These are phyloP conservation scores for Epizoanthus illoricatus DNA, from an alignment of 92 coral and sea anemone genomes.

Conservation along the genomic window DNA sequence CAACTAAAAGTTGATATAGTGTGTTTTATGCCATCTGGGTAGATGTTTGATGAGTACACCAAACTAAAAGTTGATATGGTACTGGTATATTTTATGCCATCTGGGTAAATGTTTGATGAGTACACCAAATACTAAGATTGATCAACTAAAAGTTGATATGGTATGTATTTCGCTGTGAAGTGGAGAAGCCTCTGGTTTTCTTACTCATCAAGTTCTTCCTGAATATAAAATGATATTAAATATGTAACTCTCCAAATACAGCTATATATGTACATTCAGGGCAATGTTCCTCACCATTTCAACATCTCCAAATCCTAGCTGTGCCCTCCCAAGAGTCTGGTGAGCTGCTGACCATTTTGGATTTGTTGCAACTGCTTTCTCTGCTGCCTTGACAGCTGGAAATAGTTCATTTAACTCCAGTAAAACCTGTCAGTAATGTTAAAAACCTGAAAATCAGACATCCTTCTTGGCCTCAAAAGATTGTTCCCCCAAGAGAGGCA, in stretches of 20 bases:
- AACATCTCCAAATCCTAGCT: slow-evolving; percentile 88
- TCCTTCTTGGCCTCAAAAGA: too few relatives aligned
- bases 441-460: not conserved
- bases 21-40: too few relatives aligned
- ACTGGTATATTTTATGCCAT: too few relatives aligned
- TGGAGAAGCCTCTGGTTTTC: not conserved
- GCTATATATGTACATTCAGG: not conserved
- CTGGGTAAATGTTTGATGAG: too few relatives aligned
- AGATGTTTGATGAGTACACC: too few relatives aligned
- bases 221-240: not conserved
- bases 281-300: slow-evolving; percentile 65
- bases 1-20: too few relatives aligned
- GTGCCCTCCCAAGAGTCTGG: slow-evolving; percentile 97
- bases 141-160: not conserved
- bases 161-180: not conserved
- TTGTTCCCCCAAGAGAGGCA: too few relatives aligned
- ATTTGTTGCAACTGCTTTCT: slow-evolving; percentile 75
- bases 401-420: slow-evolving; percentile 86
- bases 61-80: too few relatives aligned
- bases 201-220: not conserved
- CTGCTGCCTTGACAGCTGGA: slow-evolving; percentile 89
- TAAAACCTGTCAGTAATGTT: slow-evolving; percentile 52
- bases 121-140: too few relatives aligned
- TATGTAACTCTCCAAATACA: not conserved
- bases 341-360: slow-evolving; percentile 69